Evolutionary conservation across 2,888 invertebrate species (phyloP), one percentile per base, ranked within the genome.

Genomic region (Eupsilia transversa): DNA sequence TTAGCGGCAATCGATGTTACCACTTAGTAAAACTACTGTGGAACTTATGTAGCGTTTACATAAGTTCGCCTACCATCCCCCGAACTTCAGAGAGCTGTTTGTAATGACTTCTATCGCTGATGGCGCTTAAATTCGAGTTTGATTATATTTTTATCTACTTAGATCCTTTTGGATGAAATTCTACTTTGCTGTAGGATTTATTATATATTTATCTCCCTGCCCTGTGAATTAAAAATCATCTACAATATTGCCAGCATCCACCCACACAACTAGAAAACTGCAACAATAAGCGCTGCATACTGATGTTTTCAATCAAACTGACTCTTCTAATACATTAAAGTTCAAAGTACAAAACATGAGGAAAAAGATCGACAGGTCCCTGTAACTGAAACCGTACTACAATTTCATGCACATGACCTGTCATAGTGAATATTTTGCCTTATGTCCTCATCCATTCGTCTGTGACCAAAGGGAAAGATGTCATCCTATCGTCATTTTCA

Each of bases 91-190:
- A 83, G 89, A 85, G 89, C 89, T 87, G 89, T 92, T 90, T 88
- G 90, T 90, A 92, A 92, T 91, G 89, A 91, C 92, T 92, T 91
- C 78, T 84, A 81, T 86, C 83, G 87, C 86, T 90, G 88, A 88
- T 85, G 85, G 82, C 81, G 69, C 77, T 84, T 82, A 72, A 79
- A 88, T 86, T 82, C 49, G 70, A 85, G 84, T 85, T 86, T 65
- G 63, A 80, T 74, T 82, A 73, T 67, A 81, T 84, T 86, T 87
- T 80, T 79, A 82, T 75, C 74, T 74, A 66, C 75, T 76, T 79
- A 64, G 65, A 60, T 64, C 61, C 59, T 72, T 72, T 64, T 67
- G 46, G 59, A 52, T 52, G 41, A 59, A 57, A 64, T 49, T 41
- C 17, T 68, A 41, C 56, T 63, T 60, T 54, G 35, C 23, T 49